phyloP scores from a whole-genome alignment of 1,140 invertebrate species.

The Dolichoris vasculosae region DNA sequence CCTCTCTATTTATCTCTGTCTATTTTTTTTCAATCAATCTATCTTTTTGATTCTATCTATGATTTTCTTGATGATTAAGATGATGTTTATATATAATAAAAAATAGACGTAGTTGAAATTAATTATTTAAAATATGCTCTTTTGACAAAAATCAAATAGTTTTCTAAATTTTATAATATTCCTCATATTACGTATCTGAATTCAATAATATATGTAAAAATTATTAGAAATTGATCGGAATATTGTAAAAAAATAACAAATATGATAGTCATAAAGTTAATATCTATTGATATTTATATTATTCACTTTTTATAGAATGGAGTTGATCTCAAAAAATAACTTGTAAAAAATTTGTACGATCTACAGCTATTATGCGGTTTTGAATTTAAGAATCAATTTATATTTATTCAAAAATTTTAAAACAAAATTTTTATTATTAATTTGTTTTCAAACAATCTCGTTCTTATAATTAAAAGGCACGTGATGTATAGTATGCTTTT shows the following conservation, averaged over 20 bases:
- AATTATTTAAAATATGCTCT: constrained; percentile 33
- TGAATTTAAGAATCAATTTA: constrained; percentile 39
- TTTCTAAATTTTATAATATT: background rate
- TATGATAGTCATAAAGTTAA: background rate
- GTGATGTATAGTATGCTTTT: background rate
- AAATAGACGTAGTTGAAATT: background rate
- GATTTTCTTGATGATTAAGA: background rate
- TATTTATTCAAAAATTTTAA: constrained; percentile 36
- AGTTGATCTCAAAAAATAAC: constrained; percentile 14
- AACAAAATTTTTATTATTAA: background rate
- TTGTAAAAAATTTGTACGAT: too few species aligned
- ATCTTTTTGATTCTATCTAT: constrained; percentile 13
- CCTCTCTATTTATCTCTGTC: background rate
- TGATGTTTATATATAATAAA: background rate
- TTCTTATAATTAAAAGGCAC: background rate
- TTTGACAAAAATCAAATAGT: background rate
- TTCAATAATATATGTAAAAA: background rate
- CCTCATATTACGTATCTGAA: background rate
- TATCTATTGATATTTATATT: background rate
- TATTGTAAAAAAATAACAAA: background rate
- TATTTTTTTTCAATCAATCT: background rate
- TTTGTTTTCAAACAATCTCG: background rate
- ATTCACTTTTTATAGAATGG: background rate
- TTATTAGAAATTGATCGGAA: background rate
- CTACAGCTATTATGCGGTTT: constrained; percentile 25